A percentile compares a stretch with the other conserved stretches of the same genome.
Conservation (phyloP, 2,888 invertebrate species). For the Azorinus chamasolen region DNA sequence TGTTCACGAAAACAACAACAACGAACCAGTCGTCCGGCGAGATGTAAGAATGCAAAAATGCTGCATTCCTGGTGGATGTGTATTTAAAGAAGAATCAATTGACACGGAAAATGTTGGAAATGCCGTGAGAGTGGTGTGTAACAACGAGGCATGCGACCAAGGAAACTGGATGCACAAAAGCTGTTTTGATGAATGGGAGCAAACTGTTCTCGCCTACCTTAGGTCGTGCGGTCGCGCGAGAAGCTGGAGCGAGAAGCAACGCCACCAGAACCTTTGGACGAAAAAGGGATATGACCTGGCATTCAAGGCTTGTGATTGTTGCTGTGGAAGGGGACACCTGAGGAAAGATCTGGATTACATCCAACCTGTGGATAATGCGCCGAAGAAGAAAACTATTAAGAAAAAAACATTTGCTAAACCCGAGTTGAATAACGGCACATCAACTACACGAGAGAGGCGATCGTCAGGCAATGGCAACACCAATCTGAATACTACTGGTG, state of each 20-base stretch:
- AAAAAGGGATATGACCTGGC: constrained; percentile 99
- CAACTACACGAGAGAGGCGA: constrained; percentile 33
- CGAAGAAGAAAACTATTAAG: constrained; percentile 89
- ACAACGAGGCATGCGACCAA: constrained; percentile 95
- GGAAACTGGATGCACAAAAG: constrained; percentile 98
- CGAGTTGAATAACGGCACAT: constrained; percentile 87
- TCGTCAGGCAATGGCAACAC: constrained; percentile 60
- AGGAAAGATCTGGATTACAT: constrained; percentile 98
- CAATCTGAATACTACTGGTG: constrained; percentile 22
- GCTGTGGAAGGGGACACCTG: constrained; percentile 96
- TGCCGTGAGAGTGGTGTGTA: constrained; percentile 96
- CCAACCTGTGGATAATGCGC: constrained; percentile 88
- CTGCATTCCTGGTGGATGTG: constrained; percentile 77
- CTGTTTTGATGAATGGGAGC: constrained; percentile 98
- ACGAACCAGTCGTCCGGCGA: constrained; percentile 32
- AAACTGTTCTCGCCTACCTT: constrained; percentile 94
- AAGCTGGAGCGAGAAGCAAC: constrained; percentile 97
- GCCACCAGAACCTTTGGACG: constrained; percentile 98
- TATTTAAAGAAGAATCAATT: constrained; percentile 71
- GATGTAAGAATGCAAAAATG: constrained; percentile 67
- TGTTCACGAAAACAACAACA: constrained; percentile 59
- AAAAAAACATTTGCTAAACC: constrained; percentile 89
- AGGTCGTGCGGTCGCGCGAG: constrained; percentile 96
- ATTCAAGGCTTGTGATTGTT: constrained; percentile 97
- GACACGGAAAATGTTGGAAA: constrained; percentile 80